Percentiles rank a stretch among this genome's conserved stretches.
phyloP scores from a whole-genome alignment of 2,888 invertebrate species.

The Chrysopilus asiliformis region DNA sequence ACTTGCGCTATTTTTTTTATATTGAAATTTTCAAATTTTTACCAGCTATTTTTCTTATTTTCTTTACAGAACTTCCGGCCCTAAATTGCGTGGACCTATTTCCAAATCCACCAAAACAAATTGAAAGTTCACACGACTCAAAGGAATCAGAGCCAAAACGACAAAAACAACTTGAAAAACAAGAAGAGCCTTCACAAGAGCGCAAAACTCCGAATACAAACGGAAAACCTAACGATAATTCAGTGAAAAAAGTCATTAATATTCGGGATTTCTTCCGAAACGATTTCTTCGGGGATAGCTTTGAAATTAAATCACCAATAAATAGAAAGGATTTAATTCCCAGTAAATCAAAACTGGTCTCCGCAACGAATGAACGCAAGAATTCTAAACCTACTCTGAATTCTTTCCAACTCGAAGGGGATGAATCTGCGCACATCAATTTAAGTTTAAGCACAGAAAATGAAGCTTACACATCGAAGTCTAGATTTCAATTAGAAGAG shows the following conservation, averaged over 20 bases:
- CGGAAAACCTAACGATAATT: background rate
- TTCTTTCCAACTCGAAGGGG: no score
- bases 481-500: background rate
- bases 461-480: background rate
- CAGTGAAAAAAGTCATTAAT: no score
- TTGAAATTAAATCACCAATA: no score
- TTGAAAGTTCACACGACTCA: conserved; percentile 3
- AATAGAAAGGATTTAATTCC: no score
- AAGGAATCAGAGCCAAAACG: background rate
- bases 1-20: background rate
- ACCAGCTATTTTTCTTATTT: conserved; percentile 2
- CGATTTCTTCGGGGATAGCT: no score
- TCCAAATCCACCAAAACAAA: conserved; percentile 18
- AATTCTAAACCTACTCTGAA: no score
- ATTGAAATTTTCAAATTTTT: background rate
- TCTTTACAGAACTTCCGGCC: conserved; percentile 16
- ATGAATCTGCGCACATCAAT: no score
- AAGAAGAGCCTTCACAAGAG: background rate
- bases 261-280: no score
- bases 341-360: no score
- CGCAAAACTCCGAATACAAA: background rate
- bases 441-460: no score
- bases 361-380: no score
- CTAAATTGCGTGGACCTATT: conserved; percentile 18
- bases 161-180: background rate